phyloP scores from a whole-genome alignment of 53 echinoderm and acorn worm species.

The Apostichopus leukothele region DNA sequence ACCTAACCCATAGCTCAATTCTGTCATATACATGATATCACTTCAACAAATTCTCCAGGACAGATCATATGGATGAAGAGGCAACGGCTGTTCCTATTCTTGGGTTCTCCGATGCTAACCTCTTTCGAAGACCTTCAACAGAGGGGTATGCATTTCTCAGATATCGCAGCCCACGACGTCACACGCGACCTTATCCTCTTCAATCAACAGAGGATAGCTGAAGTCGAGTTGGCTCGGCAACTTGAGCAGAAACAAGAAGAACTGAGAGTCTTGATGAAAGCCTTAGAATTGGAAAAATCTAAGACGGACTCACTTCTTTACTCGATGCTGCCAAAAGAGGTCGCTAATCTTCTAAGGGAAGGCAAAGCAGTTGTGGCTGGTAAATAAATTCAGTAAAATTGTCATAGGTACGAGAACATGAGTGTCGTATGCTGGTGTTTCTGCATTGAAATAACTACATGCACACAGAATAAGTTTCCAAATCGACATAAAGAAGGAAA shows the following conservation, averaged over 20 bases:
- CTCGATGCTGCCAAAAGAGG: constrained; percentile 87
- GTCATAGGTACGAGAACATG: too few species aligned
- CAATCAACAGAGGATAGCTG: constrained; percentile 91
- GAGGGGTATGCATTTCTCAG: constrained; percentile 87
- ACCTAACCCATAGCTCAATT: too few species aligned
- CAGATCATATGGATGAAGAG: constrained; percentile 90
- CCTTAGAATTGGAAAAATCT: constrained; percentile 75
- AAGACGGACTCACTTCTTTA: constrained; percentile 87
- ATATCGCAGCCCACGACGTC: constrained; percentile 89
- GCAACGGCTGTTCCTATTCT: constrained; percentile 62
- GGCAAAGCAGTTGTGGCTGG: constrained; percentile 81
- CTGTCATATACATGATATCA: too few species aligned
- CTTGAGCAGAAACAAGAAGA: constrained; percentile 94
- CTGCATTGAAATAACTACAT: too few species aligned
- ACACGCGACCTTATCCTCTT: constrained; percentile 92
- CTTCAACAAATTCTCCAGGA: constrained; percentile 46
- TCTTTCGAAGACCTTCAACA: constrained; percentile 72
- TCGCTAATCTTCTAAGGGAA: constrained; percentile 89
- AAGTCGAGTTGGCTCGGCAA: constrained; percentile 87
- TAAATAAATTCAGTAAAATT: background rate
- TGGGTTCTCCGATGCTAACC: constrained; percentile 82
- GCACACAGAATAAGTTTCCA: too few species aligned
- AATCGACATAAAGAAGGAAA: too few species aligned
- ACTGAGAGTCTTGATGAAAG: constrained; percentile 77
- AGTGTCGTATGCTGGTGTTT: too few species aligned